Conservation (phyloP, 2,113 vertebrate species). For the Electrona antarctica region DNA sequence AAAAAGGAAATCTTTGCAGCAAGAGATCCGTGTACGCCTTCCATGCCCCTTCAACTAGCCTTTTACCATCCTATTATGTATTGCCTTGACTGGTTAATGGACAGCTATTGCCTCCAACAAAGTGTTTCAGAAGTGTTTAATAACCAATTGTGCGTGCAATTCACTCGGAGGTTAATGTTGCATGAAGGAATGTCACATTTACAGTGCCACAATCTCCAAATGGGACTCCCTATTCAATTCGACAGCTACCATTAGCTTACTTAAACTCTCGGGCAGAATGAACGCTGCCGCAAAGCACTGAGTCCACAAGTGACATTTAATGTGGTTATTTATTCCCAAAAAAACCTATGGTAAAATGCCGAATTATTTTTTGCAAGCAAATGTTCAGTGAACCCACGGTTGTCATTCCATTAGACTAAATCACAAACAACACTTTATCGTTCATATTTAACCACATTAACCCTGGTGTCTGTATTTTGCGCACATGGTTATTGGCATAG, state of each 20-base stretch:
- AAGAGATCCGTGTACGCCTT: slow-evolving; percentile 49
- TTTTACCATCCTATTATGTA: slow-evolving; percentile 65
- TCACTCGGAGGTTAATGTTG: slow-evolving; percentile 82
- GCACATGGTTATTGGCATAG: neutral
- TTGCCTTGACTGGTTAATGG: slow-evolving; percentile 75
- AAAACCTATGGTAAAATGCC: slow-evolving; percentile 6
- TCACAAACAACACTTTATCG: neutral
- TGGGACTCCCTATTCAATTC: slow-evolving; percentile 67
- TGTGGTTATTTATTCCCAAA: slow-evolving; percentile 17
- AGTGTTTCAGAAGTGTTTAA: slow-evolving; percentile 81
- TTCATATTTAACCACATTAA: neutral
- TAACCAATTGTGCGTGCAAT: slow-evolving; percentile 83
- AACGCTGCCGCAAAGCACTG: neutral
- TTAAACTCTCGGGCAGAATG: slow-evolving; percentile 24
- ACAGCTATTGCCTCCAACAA: slow-evolving; percentile 75
- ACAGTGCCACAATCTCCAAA: slow-evolving; percentile 75
- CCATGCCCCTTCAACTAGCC: slow-evolving; percentile 70
- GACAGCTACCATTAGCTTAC: slow-evolving; percentile 48
- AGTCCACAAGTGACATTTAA: neutral
- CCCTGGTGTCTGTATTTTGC: neutral
- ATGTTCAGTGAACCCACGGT: neutral
- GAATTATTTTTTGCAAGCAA: neutral
- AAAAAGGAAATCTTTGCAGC: too few relatives aligned
- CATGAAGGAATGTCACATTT: slow-evolving; percentile 86
- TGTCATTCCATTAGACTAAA: too few relatives aligned